Evolutionary conservation across 2,113 vertebrate genomes (phyloP), one percentile per base, ranked within the genome.

Genomic region (Chaetodon auriga): DNA sequence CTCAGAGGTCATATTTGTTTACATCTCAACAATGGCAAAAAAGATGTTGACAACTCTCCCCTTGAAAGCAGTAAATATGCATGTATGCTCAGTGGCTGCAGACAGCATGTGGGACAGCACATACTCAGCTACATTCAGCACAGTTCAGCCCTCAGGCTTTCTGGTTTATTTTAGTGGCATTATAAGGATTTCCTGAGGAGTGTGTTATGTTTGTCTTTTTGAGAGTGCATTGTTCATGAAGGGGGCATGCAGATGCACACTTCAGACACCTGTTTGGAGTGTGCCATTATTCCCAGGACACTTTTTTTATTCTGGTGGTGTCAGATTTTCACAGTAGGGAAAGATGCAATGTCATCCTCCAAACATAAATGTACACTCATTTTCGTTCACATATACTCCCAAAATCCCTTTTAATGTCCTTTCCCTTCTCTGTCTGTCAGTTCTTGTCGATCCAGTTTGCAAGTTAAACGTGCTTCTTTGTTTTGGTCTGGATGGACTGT

Each of bases 41-140:
- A 30, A 57, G 69, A 82, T 55, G 53, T 54, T 66, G 71, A 68
- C 63, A 62, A n/a, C 45, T 68, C 41, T 9, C 19, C 36, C 23
- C 45, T 36, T 30, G 63, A 62, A 68, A 78, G 46, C 43, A 13
- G 68, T 53, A 51, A 51, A 68, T 51, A 23, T 49, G 73, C 13
- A 18, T 49, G 53, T 41, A 18, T 19, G 57, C 63, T 61, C 45
- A 11, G 41, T 30, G 57, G 65, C 49, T 80, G 82, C 51, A 57
- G 58, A 64, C 11, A 6, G 38, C 53, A 7, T 60, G 60, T 72
- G 66, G 58, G 43, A 63, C 12, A n/a, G 1, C 21, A 62, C 43
- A 1, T 9, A 8, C 65, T 49, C 48, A 6, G 43, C 15, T 2
- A 5, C 46, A 15, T 14, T 48, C 14, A 12, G 48, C 25, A 43